Percentiles rank a stretch among this genome's conserved stretches.
phyloP scores from a whole-genome alignment of 2,113 vertebrate genomes.

The Meles meles region DNA sequence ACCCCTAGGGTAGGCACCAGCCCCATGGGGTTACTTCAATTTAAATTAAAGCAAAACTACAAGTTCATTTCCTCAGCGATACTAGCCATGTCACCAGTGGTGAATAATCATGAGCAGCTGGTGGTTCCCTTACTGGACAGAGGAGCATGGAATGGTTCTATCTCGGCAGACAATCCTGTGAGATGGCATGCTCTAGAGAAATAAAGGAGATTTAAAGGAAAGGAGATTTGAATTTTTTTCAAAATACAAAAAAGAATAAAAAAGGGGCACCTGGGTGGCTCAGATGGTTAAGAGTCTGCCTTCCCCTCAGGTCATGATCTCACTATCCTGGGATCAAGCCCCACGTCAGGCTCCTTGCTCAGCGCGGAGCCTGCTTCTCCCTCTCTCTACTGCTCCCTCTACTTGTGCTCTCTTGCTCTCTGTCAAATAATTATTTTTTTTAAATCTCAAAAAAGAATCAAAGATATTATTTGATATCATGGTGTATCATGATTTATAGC shows the following conservation, averaged over 20 bases:
- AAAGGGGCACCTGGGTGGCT: neutral
- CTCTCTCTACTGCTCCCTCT: too few relatives aligned
- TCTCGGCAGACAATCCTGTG: neutral
- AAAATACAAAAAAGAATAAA: neutral
- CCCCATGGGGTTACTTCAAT: neutral
- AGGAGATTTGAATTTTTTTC: neutral
- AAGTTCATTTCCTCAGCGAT: neutral
- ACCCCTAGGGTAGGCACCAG: neutral
- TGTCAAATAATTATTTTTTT: neutral
- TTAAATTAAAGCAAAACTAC: neutral
- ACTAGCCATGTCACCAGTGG: neutral
- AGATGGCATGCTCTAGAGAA: neutral
- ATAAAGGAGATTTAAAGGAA: neutral
- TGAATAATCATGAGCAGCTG: neutral
- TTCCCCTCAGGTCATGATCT: too few relatives aligned
- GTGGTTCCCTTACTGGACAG: neutral
- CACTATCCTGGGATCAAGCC: too few relatives aligned
- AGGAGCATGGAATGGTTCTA: neutral
- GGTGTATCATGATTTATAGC: neutral
- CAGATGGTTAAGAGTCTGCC: too few relatives aligned
- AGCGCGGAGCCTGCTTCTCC: too few relatives aligned
- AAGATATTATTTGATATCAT: neutral
- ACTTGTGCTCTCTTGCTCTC: neutral
- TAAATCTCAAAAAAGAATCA: neutral
- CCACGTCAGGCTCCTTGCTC: too few relatives aligned